Base-by-base conservation (phyloP, 1,140 invertebrate species). In the Mycetomoellerius zeteki region DNA sequence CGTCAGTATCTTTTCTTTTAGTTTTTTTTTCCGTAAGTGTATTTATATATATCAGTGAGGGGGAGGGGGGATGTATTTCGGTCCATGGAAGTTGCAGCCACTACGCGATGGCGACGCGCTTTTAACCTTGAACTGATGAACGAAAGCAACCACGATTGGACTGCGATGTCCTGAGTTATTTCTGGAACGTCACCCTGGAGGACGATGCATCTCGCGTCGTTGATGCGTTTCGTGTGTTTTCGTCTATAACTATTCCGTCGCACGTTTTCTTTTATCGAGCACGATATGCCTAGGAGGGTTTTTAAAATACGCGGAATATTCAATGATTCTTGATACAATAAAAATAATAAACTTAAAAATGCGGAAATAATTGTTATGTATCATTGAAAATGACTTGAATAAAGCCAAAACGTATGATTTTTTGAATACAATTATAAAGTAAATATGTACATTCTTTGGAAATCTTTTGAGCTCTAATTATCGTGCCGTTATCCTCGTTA, bases 51-150 rank as follows among this genome's bases (percentile, higher is more conserved):
- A 50, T 89, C 85, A 89, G 27, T 69, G 62, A 85, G 73, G 89
- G 21, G 33, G 64, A n/a, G n/a, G 64, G 87, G 64, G 87, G 82
- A 91, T 90, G 88, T 93, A 93, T 93, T 93, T 93, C 72, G 88
- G 92, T 91, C 91, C 73, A 75, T 86, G 76, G 82, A 89, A 88
- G 88, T 85, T 89, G 88, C 78, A 85, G 86, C 86, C 64, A 81
- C 88, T 56, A 91, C 77, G 75, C 81, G 86, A 56, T 88, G 85
- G 80, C 88, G 90, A 90, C 89, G 87, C 72, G 78, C 73, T 90
- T 87, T 87, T 94, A 94, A 94, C 93, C 93, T 94, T 94, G 93
- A 94, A 94, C 93, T 92, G 93, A 91, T 92, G 91, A 93, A 92
- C 90, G 88, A 84, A 91, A 78, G 75, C 89, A 88, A 77, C 65